Evolutionary conservation across 2,888 invertebrate species (phyloP), one percentile per base, ranked within the genome.

Genomic region (Erannis defoliaria): DNA sequence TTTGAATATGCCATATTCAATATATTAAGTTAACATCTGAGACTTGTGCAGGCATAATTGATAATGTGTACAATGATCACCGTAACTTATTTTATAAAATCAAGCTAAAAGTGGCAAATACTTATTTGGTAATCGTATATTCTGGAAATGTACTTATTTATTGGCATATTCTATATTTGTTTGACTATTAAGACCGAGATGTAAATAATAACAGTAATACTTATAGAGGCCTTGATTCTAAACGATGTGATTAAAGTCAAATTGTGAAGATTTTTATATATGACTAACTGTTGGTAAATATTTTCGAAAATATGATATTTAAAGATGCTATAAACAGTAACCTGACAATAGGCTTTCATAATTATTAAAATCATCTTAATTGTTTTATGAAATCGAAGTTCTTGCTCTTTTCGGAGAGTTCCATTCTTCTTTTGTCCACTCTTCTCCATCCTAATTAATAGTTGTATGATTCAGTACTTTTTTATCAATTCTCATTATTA

Each of bases 141-240:
- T 57, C 16, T 50, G 37, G 19, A 38, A 50, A 48, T 48, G 31
- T 46, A 48, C 46, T 18, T 19, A 31, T 48, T 38, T 23, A 38
- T 50, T 50, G 50, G 50, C 50, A 38, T 38, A 38, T 50, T 50
- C 23, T 37, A 26, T 38, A 26, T 16, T 37, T 38, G 14, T 38
- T 50, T 16, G 4, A n/a, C 26, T 23, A 19, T 37, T 18, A 48
- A 33, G 18, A 18, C 12, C 1, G 14, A 68, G 70, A 61, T 78
- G 77, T 78, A 75, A 75, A 78, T 26, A 26, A 75, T 66, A 71
- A 66, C 65, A 65, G 59, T 57, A 61, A 67, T 68, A 70, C 66
- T 58, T 59, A 67, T 69, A 61, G 71, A 74, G 75, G 75, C 78
- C 76, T 78, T 75, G 42, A 42, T 53, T 48, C n/a, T 42, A 26